phyloP scores from a whole-genome alignment of 2,797 vertebrate genomes.

The Distichodus sexfasciatus region DNA sequence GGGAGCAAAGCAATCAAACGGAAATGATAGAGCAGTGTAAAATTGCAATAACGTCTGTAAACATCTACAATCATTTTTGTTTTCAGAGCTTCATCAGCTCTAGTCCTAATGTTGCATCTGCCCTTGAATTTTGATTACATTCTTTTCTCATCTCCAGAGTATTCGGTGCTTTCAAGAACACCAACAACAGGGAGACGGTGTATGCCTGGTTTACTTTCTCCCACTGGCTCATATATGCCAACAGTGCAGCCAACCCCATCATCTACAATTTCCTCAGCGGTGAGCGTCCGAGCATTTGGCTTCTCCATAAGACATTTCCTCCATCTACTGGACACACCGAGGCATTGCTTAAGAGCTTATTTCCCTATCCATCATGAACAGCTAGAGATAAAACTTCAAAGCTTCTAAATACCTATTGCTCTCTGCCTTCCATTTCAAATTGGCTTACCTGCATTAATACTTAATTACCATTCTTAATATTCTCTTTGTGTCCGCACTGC shows the following conservation, averaged over 20 bases:
- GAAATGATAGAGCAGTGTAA: no score
- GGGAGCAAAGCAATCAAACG: no score
- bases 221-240: conserved; percentile 97
- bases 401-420: neutral
- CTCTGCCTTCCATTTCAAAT: neutral
- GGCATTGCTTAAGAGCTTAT: neutral
- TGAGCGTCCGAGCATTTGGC: conserved; percentile 68
- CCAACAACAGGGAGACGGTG: conserved; percentile 87
- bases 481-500: neutral
- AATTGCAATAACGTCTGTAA: no score
- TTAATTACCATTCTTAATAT: conserved; percentile 21
- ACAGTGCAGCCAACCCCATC: conserved; percentile 96
- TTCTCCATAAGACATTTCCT: conserved; percentile 21
- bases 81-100: neutral
- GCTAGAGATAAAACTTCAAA: conserved; percentile 10
- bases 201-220: conserved; percentile 98
- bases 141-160: conserved; percentile 73
- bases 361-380: neutral
- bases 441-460: conserved; percentile 1
- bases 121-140: conserved; percentile 17
- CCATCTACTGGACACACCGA: conserved; percentile 60
- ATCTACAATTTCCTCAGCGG: conserved; percentile 98
- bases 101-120: neutral
- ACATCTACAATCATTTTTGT: neutral
- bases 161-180: conserved; percentile 89